Conservation (phyloP, 2,113 vertebrate genomes). For the Myotis yumanensis region DNA sequence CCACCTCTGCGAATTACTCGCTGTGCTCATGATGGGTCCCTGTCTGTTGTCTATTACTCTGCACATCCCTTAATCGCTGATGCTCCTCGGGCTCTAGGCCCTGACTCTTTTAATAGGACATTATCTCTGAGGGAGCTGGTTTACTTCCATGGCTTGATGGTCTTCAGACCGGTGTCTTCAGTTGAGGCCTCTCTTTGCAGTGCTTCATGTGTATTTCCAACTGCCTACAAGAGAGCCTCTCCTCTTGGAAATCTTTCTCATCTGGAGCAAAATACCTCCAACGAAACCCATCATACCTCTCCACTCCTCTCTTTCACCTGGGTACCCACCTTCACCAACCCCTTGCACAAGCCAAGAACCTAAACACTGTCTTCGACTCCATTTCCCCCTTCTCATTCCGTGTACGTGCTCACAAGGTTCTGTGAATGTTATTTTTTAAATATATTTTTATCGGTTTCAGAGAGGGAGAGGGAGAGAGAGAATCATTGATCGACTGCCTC, state of each 20-base stretch:
- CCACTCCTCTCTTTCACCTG: background rate
- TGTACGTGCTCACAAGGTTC: background rate
- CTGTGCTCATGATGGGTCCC: background rate
- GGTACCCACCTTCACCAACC: background rate
- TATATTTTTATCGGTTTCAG: no score
- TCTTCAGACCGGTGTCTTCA: background rate
- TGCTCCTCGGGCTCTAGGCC: background rate
- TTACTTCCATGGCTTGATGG: background rate
- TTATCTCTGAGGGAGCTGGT: background rate
- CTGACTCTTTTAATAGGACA: background rate
- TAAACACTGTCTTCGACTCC: background rate
- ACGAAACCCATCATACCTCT: background rate
- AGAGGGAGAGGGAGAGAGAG: no score
- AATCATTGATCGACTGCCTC: no score
- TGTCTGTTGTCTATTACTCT: background rate
- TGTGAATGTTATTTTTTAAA: background rate
- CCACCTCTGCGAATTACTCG: background rate
- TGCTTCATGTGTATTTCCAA: background rate
- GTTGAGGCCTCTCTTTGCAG: background rate
- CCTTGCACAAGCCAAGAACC: background rate
- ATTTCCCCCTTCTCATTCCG: background rate
- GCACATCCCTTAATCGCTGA: background rate
- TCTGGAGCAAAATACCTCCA: background rate
- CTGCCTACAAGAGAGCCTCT: background rate
- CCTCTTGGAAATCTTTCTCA: background rate